Evolutionary conservation across 1,140 invertebrate genomes (phyloP).

Genomic region (Parapsyche elsis): DNA sequence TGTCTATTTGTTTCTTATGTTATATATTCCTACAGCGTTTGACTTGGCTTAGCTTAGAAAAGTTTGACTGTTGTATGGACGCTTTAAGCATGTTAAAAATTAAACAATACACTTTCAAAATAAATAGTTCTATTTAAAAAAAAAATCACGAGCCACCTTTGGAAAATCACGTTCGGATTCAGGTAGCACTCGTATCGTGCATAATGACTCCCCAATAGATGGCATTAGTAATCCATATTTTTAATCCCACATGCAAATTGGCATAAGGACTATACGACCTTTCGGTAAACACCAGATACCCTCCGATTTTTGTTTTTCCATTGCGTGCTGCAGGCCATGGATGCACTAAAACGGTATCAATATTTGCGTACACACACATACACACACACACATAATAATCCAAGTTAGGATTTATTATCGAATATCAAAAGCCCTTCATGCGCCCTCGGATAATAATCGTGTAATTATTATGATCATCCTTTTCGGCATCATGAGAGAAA

Average conservation of each 20-base stretch:
- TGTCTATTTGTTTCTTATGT: no score
- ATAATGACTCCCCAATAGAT: constrained; percentile 51
- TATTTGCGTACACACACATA: constrained; percentile 1
- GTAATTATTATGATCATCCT: constrained; percentile 9
- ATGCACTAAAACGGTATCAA: constrained; percentile 11
- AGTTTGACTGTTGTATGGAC: no score
- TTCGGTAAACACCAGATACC: constrained; percentile 50
- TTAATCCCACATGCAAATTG: constrained; percentile 52
- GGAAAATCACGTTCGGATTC: constrained; percentile 20
- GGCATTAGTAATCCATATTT: constrained; percentile 51
- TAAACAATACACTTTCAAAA: no score
- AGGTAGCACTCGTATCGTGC: constrained; percentile 44
- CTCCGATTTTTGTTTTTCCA: background rate
- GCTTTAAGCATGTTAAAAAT: no score
- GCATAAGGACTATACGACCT: constrained; percentile 34
- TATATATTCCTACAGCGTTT: no score
- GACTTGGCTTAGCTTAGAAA: no score
- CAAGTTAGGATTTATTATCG: constrained; percentile 37
- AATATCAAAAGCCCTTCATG: constrained; percentile 31
- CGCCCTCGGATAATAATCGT: constrained; percentile 11
- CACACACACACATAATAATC: background rate
- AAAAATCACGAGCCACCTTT: constrained; percentile 19
- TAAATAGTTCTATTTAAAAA: no score
- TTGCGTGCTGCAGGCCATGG: constrained; percentile 22
- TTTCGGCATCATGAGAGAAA: constrained; percentile 18